Evolutionary conservation across 1,140 invertebrate species (phyloP), one percentile per base, ranked within the genome.

Genomic region (Phymorhynchus buccinoides): DNA sequence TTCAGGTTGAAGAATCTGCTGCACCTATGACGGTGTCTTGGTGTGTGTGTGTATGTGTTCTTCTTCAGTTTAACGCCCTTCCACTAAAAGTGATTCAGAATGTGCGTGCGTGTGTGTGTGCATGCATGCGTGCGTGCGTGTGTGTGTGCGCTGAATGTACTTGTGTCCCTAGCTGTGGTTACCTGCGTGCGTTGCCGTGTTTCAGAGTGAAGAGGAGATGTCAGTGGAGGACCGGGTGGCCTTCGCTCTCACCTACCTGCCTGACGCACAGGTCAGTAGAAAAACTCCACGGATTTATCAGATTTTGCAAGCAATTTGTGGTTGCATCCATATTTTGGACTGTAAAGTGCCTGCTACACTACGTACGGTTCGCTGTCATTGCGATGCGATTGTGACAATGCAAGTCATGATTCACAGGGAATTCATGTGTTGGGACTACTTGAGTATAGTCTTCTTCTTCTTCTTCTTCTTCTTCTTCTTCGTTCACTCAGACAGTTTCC

Each of bases 211-310:
- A 79, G 87, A 89, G 32, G 79, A 84, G 1, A 90, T 93, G 88
- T 88, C 89, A 32, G 95, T 99, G 7, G 95, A 96, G 88, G 98
- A 99, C 94, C 94, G 97, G 89, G 95, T 99, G 68, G 98, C 97
- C n/a, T 99, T 99, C 95, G 97, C 97, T 42, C 96, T 97, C 89
- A 96, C 96, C 87, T 99, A 96, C 94, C 94, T 99, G 42, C 95
- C 96, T 12, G 97, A 99, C 93, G 93, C 93, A 27, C 96, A 96
- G 90, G 93, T 94, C 90, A 52, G 80, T 85, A 6, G 39, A 30
- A 66, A 52, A 52, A 9, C 48, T 12, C 9, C 48, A 52, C 48
- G 48, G n/a, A n/a, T n/a, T n/a, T n/a, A n/a, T n/a, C n/a, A n/a
- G n/a, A n/a, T n/a, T n/a, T n/a, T n/a, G n/a, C n/a, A n/a, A n/a